These are phyloP conservation scores for Yponomeuta sedellus DNA, from an alignment of 2,888 invertebrate species.

Conservation along the genomic window DNA sequence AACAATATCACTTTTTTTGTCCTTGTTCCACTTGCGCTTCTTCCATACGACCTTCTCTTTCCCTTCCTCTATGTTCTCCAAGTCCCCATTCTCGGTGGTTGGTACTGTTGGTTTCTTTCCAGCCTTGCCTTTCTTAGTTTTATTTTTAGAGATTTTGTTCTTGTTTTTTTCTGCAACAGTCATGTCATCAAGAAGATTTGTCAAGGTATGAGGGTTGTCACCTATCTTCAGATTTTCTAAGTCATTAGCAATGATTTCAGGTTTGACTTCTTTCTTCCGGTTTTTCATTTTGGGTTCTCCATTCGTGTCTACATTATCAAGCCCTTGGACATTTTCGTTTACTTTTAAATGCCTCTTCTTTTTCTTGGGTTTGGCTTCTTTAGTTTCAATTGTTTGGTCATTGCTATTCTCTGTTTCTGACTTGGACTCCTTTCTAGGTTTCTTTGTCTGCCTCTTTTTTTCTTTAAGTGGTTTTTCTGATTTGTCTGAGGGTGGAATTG, in stretches of 20 bases:
- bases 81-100: constrained; percentile 26
- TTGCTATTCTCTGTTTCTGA: not conserved
- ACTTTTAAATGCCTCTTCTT: not conserved
- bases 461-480: not conserved
- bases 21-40: constrained; percentile 61
- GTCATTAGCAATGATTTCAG: constrained; percentile 46
- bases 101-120: constrained; percentile 15
- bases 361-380: not conserved
- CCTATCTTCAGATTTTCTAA: constrained; percentile 57
- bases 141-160: constrained; percentile 29
- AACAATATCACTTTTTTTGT: constrained; percentile 37
- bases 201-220: constrained; percentile 56
- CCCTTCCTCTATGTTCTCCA: constrained; percentile 32
- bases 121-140: constrained; percentile 24
- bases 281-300: constrained; percentile 42
- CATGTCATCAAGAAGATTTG: constrained; percentile 59
- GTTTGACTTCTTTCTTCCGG: constrained; percentile 38
- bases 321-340: not conserved
- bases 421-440: not conserved
- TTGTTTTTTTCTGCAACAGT: constrained; percentile 57
- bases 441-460: not conserved
- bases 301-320: constrained; percentile 20
- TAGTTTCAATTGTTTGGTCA: not conserved
- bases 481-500: not conserved
- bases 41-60: constrained; percentile 56